These are phyloP conservation scores for Glossophaga mutica DNA, from an alignment of 2,797 vertebrate species.

Conservation along the genomic window DNA sequence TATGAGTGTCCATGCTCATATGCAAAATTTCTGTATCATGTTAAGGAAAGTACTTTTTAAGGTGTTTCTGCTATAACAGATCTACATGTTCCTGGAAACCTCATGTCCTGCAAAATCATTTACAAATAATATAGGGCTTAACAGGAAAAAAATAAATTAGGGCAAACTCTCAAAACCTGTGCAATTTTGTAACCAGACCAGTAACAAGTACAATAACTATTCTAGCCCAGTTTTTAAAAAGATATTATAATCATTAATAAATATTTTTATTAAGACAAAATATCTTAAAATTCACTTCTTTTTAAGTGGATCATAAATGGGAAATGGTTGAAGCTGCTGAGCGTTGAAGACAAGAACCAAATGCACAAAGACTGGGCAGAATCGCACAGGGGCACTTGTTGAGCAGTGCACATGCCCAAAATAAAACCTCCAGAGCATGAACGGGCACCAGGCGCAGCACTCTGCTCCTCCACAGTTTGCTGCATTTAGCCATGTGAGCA, in stretches of 20 bases:
- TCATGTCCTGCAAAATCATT: neutral
- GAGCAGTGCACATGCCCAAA: neutral
- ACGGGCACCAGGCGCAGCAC: accelerated
- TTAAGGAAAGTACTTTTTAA: neutral
- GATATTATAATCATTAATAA: neutral
- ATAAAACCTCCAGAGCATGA: neutral
- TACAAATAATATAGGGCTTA: neutral
- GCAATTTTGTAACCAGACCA: neutral
- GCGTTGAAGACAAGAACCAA: neutral
- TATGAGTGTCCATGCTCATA: neutral
- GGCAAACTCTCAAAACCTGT: neutral
- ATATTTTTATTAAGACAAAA: neutral
- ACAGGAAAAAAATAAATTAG: neutral
- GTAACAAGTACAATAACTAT: neutral
- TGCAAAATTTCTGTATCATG: neutral
- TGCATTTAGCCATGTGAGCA: neutral
- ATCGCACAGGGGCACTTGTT: neutral
- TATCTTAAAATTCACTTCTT: neutral
- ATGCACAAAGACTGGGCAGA: neutral
- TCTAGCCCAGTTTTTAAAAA: neutral
- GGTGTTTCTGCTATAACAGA: neutral
- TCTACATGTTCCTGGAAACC: neutral
- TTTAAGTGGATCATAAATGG: neutral
- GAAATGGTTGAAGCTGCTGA: neutral
- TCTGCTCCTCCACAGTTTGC: neutral